Conservation (phyloP, 2,888 invertebrate genomes). For the Plusia festucae region DNA sequence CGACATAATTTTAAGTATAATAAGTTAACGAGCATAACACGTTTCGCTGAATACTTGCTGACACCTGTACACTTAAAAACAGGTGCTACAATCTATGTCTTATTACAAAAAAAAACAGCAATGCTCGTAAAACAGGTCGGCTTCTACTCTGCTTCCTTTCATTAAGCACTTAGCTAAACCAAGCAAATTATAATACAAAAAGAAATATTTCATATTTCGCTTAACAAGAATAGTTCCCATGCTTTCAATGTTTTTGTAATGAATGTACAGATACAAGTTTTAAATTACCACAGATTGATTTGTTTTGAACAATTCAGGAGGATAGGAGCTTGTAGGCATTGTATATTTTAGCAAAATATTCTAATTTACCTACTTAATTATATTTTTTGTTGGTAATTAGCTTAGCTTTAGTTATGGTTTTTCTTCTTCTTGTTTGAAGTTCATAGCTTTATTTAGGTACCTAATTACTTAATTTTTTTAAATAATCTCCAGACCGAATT, state of each 20-base stretch:
- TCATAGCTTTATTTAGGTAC: too few species aligned
- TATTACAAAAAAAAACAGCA: slow-evolving; percentile 12
- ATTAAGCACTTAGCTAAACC: slow-evolving; percentile 39
- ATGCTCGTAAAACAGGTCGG: slow-evolving; percentile 34
- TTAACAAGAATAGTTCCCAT: slow-evolving; percentile 48
- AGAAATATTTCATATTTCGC: slow-evolving; percentile 8
- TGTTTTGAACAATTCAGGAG: neutral
- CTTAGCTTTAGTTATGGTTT: too few species aligned
- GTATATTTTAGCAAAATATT: too few species aligned
- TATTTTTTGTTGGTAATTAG: neutral
- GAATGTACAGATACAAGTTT: slow-evolving; percentile 6
- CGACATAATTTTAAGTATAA: neutral
- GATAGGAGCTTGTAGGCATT: neutral
- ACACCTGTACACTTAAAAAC: neutral
- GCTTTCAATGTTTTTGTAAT: slow-evolving; percentile 22
- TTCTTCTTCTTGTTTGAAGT: too few species aligned
- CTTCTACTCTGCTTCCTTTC: slow-evolving; percentile 20
- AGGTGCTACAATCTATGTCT: neutral
- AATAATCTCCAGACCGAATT: too few species aligned
- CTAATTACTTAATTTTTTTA: too few species aligned
- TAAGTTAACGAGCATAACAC: neutral
- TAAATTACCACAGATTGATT: neutral
- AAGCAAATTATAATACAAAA: slow-evolving; percentile 35
- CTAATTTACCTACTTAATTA: neutral
- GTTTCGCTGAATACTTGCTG: neutral